Base-by-base conservation (phyloP, 1,140 invertebrate species). In the Eueides isabella region DNA sequence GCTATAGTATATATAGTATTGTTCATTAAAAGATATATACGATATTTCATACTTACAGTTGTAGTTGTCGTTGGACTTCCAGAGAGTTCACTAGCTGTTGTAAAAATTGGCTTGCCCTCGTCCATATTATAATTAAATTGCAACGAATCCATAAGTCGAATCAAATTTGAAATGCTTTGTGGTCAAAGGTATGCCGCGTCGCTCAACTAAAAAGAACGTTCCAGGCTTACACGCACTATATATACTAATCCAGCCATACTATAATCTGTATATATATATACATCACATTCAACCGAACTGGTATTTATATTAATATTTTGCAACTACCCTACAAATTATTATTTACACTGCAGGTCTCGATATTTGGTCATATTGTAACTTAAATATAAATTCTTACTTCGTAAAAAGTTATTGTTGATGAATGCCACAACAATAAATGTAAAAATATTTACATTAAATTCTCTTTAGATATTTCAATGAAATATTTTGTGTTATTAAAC, bases 31-130 rank as follows among this genome's bases (percentile, higher is more conserved):
- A n/a, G n/a, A n/a, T n/a, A n/a, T n/a, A n/a, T n/a, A n/a, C n/a
- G n/a, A 55, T 26, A 12, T 23, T 55, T 23, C 26, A 26, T 68
- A 83, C 85, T 87, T 81, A 88, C 88, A 5, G 81, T 82, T n/a
- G 83, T 86, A 6, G 70, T 69, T 19, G 84, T 77, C 29, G 77
- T 41, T 65, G 80, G 79, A 61, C 77, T 79, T 30, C n/a, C n/a
- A n/a, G n/a, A n/a, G n/a, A n/a, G n/a, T n/a, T 90, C 86, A 73
- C 73, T 79, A n/a, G 85, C 80, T 5, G 82, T 76, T 12, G 83
- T 86, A 79, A 89, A 88, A 55, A 85, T 80, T 28, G 80, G 75
- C 72, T 83, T 87, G 12, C 71, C 74, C 28, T 88, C 86, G 19
- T 87, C 84, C 65, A 84, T 84, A 66, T 78, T 80, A 67, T 76